Conservation (phyloP, 2,888 invertebrate genomes). For the Heliconius ethilla region DNA sequence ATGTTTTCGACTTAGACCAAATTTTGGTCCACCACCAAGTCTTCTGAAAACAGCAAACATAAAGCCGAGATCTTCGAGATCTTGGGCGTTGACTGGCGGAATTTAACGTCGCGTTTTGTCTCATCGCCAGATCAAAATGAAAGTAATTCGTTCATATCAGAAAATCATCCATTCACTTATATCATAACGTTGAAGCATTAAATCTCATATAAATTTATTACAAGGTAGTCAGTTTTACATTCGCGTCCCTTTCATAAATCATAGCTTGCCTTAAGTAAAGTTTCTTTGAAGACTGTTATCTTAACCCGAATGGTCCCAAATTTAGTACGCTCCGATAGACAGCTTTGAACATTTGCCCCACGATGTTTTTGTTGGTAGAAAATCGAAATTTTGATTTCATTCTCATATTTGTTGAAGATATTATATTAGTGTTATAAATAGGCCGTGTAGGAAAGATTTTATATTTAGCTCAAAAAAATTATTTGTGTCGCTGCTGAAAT, state of each 20-base stretch:
- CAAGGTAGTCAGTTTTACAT: slow-evolving; percentile 5
- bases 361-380: neutral
- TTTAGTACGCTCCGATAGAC: slow-evolving; percentile 18
- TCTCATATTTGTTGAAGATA: neutral
- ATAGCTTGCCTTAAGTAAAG: slow-evolving; percentile 24
- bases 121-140: too few species aligned
- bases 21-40: neutral
- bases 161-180: neutral
- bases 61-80: too few species aligned
- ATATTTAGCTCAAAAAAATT: too few species aligned
- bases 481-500: neutral
- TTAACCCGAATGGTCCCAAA: slow-evolving; percentile 26
- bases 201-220: slow-evolving; percentile 24
- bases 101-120: too few species aligned
- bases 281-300: slow-evolving; percentile 28
- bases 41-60: neutral
- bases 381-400: neutral
- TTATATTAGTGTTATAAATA: too few species aligned
- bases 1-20: neutral
- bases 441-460: too few species aligned
- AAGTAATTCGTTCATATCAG: neutral
- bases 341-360: slow-evolving; percentile 7
- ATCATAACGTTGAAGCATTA: neutral
- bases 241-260: slow-evolving; percentile 13
- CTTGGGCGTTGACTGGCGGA: too few species aligned